A percentile compares a stretch with the other conserved stretches of the same genome.
These are phyloP conservation scores for Corythaeola cristata DNA, from an alignment of 2,113 vertebrate genomes.

Conservation along the genomic window DNA sequence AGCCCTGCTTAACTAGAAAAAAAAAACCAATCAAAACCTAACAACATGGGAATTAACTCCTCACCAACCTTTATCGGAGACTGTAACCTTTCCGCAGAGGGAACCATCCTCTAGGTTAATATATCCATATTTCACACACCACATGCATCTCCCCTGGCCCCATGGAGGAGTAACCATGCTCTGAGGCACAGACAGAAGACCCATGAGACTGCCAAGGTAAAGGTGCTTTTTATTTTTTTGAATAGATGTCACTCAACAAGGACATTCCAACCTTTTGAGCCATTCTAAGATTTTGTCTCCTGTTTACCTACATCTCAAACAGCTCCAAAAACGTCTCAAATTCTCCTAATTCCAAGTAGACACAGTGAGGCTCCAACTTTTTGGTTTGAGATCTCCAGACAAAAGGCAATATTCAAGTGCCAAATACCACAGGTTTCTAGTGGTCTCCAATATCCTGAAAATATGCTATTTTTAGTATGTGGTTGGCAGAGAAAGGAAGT, in stretches of 20 bases:
- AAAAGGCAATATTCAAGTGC: background rate
- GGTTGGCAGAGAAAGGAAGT: constrained; percentile 60
- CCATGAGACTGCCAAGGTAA: background rate
- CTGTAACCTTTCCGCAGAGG: background rate
- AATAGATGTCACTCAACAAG: background rate
- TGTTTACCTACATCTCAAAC: background rate
- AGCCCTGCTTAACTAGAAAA: background rate
- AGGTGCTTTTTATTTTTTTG: background rate
- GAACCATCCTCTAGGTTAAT: background rate
- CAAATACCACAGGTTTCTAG: constrained; percentile 51
- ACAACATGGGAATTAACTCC: background rate
- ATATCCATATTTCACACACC: too few relatives aligned
- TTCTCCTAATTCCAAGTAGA: background rate
- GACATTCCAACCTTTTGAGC: background rate
- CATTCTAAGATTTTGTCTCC: background rate
- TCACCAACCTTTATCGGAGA: background rate
- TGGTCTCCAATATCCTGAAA: constrained; percentile 58
- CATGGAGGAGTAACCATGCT: background rate
- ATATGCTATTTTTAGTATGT: constrained; percentile 59
- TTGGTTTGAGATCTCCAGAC: background rate
- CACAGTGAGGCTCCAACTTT: fast-evolving
- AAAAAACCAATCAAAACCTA: background rate
- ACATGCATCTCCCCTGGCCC: background rate
- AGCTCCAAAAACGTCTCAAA: background rate
- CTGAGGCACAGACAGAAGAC: background rate